A percentile compares a stretch with the other conserved stretches of the same genome.
Conservation (phyloP, 2,113 vertebrate genomes). For the Anguilla rostrata region DNA sequence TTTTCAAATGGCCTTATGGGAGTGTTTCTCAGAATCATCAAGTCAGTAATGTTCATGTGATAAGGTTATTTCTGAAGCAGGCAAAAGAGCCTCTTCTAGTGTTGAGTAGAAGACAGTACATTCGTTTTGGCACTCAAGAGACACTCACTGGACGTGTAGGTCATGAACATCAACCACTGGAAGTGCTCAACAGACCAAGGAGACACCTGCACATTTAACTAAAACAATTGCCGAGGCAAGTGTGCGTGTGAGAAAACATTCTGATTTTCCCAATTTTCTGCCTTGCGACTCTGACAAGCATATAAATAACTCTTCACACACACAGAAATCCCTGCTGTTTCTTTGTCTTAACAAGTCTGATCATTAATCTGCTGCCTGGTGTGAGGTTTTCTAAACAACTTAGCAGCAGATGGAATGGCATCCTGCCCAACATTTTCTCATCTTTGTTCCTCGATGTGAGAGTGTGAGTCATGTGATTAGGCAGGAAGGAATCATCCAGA, state of each 20-base stretch:
- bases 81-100: not conserved
- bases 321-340: not conserved
- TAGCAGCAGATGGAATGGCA: not conserved
- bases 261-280: not conserved
- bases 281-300: not conserved
- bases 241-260: not conserved
- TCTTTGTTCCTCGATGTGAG: conserved; percentile 25
- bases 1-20: too few relatives aligned
- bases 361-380: not conserved
- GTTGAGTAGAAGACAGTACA: not conserved
- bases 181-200: not conserved
- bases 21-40: not conserved
- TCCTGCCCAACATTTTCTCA: conserved; percentile 6
- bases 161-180: too few relatives aligned
- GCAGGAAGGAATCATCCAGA: not conserved
- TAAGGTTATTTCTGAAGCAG: not conserved
- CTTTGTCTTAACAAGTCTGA: not conserved
- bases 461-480: conserved; percentile 28
- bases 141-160: too few relatives aligned
- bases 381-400: not conserved
- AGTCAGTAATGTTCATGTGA: not conserved
- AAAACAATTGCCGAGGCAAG: not conserved
- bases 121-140: too few relatives aligned
- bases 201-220: not conserved
- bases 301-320: not conserved